A percentile compares a stretch with the other conserved stretches of the same genome.
phyloP scores from a whole-genome alignment of 1,140 invertebrate species.

The Spodoptera litura region DNA sequence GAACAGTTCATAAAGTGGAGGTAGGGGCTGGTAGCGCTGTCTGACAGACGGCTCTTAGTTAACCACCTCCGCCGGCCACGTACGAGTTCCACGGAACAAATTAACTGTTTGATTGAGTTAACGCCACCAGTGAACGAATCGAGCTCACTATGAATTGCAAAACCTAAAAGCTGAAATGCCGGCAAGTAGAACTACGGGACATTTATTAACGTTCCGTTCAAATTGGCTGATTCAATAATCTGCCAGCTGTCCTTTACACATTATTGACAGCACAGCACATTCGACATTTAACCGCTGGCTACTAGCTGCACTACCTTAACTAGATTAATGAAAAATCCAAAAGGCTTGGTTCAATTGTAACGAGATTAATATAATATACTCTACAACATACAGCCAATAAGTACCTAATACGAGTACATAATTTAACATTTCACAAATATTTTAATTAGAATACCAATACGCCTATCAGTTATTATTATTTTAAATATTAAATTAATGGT shows the following conservation, averaged over 20 bases:
- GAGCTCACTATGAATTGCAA: not conserved
- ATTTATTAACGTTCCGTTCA: not conserved
- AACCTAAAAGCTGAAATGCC: not conserved
- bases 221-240: not conserved
- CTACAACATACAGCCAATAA: no score
- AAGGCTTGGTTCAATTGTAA: no score
- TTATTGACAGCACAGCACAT: not conserved
- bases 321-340: no score
- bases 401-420: no score
- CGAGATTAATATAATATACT: no score
- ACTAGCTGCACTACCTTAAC: no score
- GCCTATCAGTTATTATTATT: no score
- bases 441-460: no score
- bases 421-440: no score
- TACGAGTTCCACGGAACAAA: not conserved
- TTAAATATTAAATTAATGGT: no score
- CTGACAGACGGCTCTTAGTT: not conserved
- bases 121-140: not conserved
- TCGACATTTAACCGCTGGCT: not conserved
- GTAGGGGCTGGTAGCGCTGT: no score
- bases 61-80: not conserved
- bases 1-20: not conserved
- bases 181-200: not conserved
- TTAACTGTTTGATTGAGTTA: conserved; percentile 17
- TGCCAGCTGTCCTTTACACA: not conserved